Conservation (phyloP, 2,888 invertebrate species). For the Spodoptera littoralis region DNA sequence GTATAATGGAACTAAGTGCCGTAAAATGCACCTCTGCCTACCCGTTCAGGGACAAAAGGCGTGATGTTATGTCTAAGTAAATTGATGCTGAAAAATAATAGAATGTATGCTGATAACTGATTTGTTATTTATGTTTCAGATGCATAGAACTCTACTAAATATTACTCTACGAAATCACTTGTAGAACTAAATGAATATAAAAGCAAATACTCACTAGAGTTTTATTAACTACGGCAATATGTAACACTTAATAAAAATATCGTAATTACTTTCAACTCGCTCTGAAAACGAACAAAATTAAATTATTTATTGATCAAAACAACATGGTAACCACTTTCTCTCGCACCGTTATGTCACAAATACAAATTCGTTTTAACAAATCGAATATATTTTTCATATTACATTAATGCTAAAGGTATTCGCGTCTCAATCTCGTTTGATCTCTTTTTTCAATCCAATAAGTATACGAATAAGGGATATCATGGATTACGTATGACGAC, state of each 20-base stretch:
- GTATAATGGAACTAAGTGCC: no score
- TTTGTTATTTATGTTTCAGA: no score
- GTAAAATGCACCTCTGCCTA: no score
- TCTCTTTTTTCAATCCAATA: conserved; percentile 60
- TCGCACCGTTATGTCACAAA: conserved; percentile 29
- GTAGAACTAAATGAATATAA: no score
- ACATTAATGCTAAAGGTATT: conserved; percentile 46
- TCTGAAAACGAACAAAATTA: conserved; percentile 2
- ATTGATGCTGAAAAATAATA: no score
- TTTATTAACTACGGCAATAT: background rate
- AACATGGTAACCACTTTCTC: conserved; percentile 21
- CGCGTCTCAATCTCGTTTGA: conserved; percentile 50
- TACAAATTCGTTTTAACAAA: conserved; percentile 45
- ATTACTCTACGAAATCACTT: no score
- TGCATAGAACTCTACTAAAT: no score
- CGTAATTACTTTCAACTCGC: background rate
- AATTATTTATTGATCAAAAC: conserved; percentile 24
- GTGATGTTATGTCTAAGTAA: no score
- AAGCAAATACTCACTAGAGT: background rate
- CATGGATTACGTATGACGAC: conserved; percentile 46
- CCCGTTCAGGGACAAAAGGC: no score
- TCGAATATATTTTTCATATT: conserved; percentile 49
- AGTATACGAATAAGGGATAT: conserved; percentile 52
- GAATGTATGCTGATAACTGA: no score
- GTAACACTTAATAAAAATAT: background rate